Conservation (phyloP, 2,888 invertebrate species). For the Sinhomidia bicolor region DNA sequence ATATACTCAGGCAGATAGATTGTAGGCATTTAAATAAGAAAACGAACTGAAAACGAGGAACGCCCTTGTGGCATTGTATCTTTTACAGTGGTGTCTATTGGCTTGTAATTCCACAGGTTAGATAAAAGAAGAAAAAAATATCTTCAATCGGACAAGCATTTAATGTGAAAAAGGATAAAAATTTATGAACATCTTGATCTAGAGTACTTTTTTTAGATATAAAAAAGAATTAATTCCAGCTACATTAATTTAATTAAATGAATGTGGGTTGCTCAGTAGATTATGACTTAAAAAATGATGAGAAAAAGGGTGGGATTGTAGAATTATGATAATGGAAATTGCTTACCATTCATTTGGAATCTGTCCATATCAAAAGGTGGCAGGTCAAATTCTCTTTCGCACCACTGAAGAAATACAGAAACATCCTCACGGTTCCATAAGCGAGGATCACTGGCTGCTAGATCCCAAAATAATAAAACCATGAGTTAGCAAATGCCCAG, state of each 20-base stretch:
- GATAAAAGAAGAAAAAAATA: neutral
- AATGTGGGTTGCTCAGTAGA: neutral
- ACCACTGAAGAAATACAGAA: conserved; percentile 92
- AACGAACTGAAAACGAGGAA: conserved; percentile 45
- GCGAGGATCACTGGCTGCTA: conserved; percentile 90
- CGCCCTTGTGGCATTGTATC: conserved; percentile 65
- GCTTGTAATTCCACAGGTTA: neutral
- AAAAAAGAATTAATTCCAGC: neutral
- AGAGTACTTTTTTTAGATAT: neutral
- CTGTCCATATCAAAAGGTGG: conserved; percentile 95
- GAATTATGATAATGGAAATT: too few species aligned
- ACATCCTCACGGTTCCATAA: conserved; percentile 96
- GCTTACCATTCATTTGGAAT: conserved; percentile 96
- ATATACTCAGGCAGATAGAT: too few species aligned
- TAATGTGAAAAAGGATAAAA: neutral
- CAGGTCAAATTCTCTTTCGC: conserved; percentile 95
- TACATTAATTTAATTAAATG: neutral
- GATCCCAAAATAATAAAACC: conserved; percentile 69
- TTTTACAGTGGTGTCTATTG: neutral
- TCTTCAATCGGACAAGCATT: conserved; percentile 19
- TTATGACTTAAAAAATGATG: neutral
- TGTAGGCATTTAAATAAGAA: conserved; percentile 25
- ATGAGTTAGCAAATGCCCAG: neutral
- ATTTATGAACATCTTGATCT: conserved; percentile 6
- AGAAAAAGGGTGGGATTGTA: neutral